Percentiles rank a stretch among this genome's conserved stretches.
Conservation (phyloP, 2,888 invertebrate species). For the Nowickia ferox region DNA sequence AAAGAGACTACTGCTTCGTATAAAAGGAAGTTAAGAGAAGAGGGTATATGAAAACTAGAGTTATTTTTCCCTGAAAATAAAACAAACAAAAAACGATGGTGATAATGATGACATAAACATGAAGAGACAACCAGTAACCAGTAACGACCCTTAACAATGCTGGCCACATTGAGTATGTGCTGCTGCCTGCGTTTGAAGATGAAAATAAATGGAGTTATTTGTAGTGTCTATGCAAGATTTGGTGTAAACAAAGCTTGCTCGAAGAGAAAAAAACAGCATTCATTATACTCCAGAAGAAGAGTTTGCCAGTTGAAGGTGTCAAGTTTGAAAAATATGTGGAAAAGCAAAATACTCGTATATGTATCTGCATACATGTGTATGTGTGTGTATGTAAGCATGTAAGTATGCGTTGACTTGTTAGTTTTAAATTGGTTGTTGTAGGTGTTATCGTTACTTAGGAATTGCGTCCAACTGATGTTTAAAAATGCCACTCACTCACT, state of each 20-base stretch:
- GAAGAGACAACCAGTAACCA: slow-evolving; percentile 33
- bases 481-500: slow-evolving; percentile 4
- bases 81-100: background rate
- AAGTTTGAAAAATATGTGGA: slow-evolving; percentile 27
- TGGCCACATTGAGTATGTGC: slow-evolving; percentile 43
- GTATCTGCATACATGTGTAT: background rate
- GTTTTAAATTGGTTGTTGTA: slow-evolving; percentile 52
- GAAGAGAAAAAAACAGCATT: background rate
- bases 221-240: slow-evolving; percentile 23
- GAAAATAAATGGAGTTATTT: slow-evolving; percentile 57
- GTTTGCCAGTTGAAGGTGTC: slow-evolving; percentile 39
- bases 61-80: slow-evolving; percentile 17
- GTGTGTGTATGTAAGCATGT: background rate
- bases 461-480: slow-evolving; percentile 17
- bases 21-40: background rate
- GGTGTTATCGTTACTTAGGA: slow-evolving; percentile 59
- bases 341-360: background rate
- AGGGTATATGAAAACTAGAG: slow-evolving; percentile 32
- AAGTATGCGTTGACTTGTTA: slow-evolving; percentile 33
- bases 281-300: background rate
- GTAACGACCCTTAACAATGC: slow-evolving; percentile 43
- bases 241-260: background rate
- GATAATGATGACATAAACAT: slow-evolving; percentile 60
- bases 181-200: slow-evolving; percentile 28
- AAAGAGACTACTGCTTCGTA: background rate